Conservation (phyloP, 2,113 vertebrate species). For the Chaetodon trifascialis region DNA sequence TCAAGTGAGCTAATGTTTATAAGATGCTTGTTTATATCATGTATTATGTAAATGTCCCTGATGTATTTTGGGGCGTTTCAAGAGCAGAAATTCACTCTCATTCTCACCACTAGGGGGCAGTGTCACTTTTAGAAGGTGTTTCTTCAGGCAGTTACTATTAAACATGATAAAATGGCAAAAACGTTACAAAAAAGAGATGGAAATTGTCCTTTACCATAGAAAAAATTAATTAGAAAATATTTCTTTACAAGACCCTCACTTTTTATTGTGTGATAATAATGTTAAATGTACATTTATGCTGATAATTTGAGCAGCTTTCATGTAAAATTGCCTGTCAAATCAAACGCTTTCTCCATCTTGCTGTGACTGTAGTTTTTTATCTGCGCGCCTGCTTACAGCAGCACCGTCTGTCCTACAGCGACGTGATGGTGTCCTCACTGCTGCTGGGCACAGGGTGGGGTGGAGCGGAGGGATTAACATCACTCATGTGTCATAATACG, state of each 20-base stretch:
- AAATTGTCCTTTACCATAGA: not conserved
- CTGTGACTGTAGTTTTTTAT: slow-evolving; percentile 5
- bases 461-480: slow-evolving; percentile 17
- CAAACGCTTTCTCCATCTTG: not conserved
- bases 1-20: no score
- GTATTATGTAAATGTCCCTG: not conserved
- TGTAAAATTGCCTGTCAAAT: not conserved
- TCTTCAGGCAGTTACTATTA: not conserved
- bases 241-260: not conserved
- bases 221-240: not conserved
- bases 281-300: not conserved
- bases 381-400: slow-evolving; percentile 14
- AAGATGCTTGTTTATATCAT: not conserved
- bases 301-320: not conserved
- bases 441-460: not conserved
- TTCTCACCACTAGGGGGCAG: slow-evolving; percentile 56
- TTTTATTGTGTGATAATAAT: not conserved
- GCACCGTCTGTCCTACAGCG: slow-evolving; percentile 18
- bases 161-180: not conserved
- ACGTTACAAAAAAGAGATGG: not conserved
- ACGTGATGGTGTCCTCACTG: slow-evolving; percentile 24
- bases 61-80: not conserved
- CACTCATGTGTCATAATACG: slow-evolving; percentile 10
- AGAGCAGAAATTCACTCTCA: not conserved
- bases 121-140: slow-evolving; percentile 16